Percentiles rank a stretch among this genome's conserved stretches.
Conservation (phyloP, 35 echinoderm and acorn worm genomes). For the Antedon bifida region DNA sequence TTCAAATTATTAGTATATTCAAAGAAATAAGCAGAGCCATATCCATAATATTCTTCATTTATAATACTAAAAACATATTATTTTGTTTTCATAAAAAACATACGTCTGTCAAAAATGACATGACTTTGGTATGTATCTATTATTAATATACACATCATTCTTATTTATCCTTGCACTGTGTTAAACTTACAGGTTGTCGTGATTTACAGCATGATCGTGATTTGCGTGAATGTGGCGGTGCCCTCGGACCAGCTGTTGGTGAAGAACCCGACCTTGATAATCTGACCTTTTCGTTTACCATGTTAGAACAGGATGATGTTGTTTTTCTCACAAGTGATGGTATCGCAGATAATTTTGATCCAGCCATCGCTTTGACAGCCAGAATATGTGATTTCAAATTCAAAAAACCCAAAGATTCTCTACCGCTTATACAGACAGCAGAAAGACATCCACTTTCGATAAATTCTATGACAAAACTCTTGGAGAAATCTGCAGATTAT, state of each 20-base stretch:
- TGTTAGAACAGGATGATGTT: constrained; percentile 22
- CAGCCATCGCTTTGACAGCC: constrained; percentile 18
- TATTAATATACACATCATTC: too few relatives aligned
- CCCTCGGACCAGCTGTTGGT: constrained; percentile 25
- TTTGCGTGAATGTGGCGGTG: constrained; percentile 31
- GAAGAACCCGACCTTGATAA: constrained; percentile 28
- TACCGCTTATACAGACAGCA: not conserved
- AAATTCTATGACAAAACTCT: not conserved
- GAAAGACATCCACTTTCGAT: constrained; percentile 14
- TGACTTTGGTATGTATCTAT: too few relatives aligned
- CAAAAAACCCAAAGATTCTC: not conserved
- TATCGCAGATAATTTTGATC: constrained; percentile 42
- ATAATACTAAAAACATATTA: too few relatives aligned
- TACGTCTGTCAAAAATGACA: too few relatives aligned
- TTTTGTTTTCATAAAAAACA: too few relatives aligned
- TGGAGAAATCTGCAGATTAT: not conserved
- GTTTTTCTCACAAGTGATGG: constrained; percentile 33
- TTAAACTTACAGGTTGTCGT: constrained; percentile 8
- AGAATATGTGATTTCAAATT: constrained; percentile 3
- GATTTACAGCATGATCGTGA: constrained; percentile 19
- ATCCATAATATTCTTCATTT: too few relatives aligned
- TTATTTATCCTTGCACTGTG: not conserved
- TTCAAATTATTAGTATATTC: too few relatives aligned
- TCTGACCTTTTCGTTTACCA: constrained; percentile 29
- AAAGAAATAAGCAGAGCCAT: too few relatives aligned